Evolutionary conservation across 1,140 invertebrate species (phyloP), one percentile per base, ranked within the genome.

Genomic region (Trissolcus basalis): DNA sequence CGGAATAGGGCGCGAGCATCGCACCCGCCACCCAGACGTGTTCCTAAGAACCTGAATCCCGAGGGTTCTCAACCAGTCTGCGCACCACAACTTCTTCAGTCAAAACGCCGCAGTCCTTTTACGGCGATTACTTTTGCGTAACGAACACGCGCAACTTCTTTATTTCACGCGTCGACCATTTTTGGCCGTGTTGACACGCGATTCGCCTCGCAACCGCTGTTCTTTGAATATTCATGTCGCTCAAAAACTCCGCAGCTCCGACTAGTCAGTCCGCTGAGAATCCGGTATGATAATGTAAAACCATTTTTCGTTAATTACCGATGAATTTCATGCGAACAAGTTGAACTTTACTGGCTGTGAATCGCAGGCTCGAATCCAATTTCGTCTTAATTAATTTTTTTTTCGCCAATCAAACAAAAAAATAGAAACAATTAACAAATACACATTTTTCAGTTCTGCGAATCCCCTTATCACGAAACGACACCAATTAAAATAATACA

Each of bases 41-140:
- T 54, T 77, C 81, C 75, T 54, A 81, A 83, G 82, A 88, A 87
- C 86, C 85, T 87, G 86, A 86, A 86, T 85, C 78, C 80, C 70
- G 54, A 77, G 68, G 86, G 84, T 86, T 87, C 86, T 86, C 86
- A 87, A 86, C 83, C 80, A 61, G 67, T 78, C 77, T 64, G 33
- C 50, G 63, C 48, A 9, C 36, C 9, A 39, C 9, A 68, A 71
- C 77, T 70, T 78, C 68, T 79, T 80, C 73, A 76, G 79, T 81
- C 79, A 77, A 78, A 77, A 78, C 72, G 59, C 59, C 63, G 68
- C 76, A 43, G 71, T 60, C 80, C 82, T 83, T 84, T 79, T 82
- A 81, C 71, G 81, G 76, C 53, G 55, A 49, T 53, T 16, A 47
- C 60, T 68, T 83, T 84, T 84, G 79, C 77, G 81, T 83, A 84